Conservation (phyloP, 2,888 invertebrate species). For the Belgica antarctica region DNA sequence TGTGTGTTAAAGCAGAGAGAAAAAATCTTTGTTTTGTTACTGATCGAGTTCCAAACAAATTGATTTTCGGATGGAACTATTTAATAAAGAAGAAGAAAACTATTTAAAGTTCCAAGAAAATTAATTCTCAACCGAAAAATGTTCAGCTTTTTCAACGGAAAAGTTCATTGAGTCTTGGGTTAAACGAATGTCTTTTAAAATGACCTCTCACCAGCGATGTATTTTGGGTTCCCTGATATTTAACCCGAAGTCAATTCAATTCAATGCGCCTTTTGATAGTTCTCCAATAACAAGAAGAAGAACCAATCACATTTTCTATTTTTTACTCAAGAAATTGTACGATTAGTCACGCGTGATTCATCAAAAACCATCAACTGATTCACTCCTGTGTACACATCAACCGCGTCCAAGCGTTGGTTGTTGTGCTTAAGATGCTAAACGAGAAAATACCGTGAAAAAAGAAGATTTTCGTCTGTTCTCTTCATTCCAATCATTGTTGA, state of each 20-base stretch:
- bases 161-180: slow-evolving; percentile 28
- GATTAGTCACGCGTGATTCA: slow-evolving; percentile 20
- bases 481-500: too few species aligned
- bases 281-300: too few species aligned
- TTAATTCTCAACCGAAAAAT: slow-evolving; percentile 7
- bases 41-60: neutral
- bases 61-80: neutral
- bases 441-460: neutral
- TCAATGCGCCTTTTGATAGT: too few species aligned
- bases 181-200: slow-evolving; percentile 29
- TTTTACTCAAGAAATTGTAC: slow-evolving; percentile 1
- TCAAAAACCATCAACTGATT: slow-evolving; percentile 21
- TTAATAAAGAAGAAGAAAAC: neutral
- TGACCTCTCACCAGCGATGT: slow-evolving; percentile 11
- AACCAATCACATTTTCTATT: neutral
- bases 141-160: neutral
- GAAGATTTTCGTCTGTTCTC: neutral
- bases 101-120: neutral
- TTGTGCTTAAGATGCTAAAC: neutral
- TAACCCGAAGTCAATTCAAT: too few species aligned
- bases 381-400: slow-evolving; percentile 5
- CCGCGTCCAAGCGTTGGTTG: neutral
- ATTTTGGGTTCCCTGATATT: too few species aligned
- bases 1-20: neutral
- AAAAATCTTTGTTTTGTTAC: neutral